These are phyloP conservation scores for Gasterosteus aculeatus DNA, from an alignment of 2,113 vertebrate genomes.

Conservation along the genomic window DNA sequence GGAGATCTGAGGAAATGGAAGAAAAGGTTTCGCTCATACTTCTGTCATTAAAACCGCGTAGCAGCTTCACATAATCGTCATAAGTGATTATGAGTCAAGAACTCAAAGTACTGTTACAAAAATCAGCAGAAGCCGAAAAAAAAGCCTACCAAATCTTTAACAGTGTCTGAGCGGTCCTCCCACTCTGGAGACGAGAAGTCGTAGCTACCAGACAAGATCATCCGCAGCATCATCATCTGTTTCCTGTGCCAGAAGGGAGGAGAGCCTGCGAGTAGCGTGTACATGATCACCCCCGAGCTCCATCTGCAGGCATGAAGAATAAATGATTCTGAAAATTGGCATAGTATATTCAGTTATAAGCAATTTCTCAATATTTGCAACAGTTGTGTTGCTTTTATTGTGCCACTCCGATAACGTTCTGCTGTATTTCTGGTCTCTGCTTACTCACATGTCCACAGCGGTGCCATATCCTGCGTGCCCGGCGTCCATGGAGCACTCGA, in stretches of 20 bases:
- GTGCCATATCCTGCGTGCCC: slow-evolving; percentile 88
- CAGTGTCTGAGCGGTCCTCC: slow-evolving; percentile 95
- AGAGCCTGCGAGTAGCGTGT: slow-evolving; percentile 94
- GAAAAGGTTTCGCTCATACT: background rate
- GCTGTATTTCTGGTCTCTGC: background rate
- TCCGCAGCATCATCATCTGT: slow-evolving; percentile 97
- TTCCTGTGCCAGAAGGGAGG: slow-evolving; percentile 99
- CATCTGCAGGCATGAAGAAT: slow-evolving; percentile 82
- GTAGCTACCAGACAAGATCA: slow-evolving; percentile 92
- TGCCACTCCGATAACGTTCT: background rate
- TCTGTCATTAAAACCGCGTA: background rate
- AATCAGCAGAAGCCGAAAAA: too few species aligned
- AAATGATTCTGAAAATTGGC: background rate
- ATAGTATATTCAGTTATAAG: background rate
- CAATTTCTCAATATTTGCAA: background rate
- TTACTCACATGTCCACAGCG: slow-evolving; percentile 93
- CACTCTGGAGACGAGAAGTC: slow-evolving; percentile 92
- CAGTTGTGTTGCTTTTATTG: background rate
- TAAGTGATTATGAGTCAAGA: background rate
- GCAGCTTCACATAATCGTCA: background rate
- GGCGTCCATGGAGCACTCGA: slow-evolving; percentile 94
- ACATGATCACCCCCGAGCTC: slow-evolving; percentile 98
- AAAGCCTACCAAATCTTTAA: slow-evolving; percentile 90
- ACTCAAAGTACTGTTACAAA: background rate
- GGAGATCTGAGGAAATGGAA: slow-evolving; percentile 84